Percentiles rank a stretch among this genome's conserved stretches.
Conservation (phyloP, 2,888 invertebrate genomes). For the Ophion ellenae region DNA sequence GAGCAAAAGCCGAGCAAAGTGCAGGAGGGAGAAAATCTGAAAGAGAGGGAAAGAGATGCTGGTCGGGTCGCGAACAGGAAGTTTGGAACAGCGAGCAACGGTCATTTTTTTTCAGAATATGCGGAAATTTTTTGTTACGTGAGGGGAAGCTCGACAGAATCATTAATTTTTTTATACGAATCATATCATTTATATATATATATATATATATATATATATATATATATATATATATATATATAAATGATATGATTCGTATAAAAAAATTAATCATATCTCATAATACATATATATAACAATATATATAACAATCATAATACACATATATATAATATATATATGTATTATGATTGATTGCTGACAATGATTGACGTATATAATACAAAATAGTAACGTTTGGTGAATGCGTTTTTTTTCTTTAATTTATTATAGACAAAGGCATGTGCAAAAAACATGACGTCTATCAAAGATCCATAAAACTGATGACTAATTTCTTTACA, state of each 20-base stretch:
- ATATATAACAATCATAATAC: no score
- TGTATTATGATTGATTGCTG: no score
- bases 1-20: not conserved
- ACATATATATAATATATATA: no score
- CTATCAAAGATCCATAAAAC: not conserved
- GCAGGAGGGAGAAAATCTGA: conserved; percentile 14
- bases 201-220: no score
- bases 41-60: conserved; percentile 7
- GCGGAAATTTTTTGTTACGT: conserved; percentile 23
- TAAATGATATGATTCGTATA: no score
- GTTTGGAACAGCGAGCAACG: conserved; percentile 49
- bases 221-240: no score
- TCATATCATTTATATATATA: no score
- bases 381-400: conserved; percentile 30
- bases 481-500: not conserved
- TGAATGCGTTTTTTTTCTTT: not conserved
- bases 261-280: no score
- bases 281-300: no score
- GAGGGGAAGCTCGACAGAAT: conserved; percentile 53
- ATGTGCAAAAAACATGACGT: not conserved
- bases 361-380: no score
- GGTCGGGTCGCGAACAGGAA: conserved; percentile 41
- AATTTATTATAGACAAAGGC: not conserved
- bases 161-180: conserved; percentile 54
- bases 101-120: conserved; percentile 53